Conservation (phyloP, 2,113 vertebrate species). For the Thunnus thynnus region DNA sequence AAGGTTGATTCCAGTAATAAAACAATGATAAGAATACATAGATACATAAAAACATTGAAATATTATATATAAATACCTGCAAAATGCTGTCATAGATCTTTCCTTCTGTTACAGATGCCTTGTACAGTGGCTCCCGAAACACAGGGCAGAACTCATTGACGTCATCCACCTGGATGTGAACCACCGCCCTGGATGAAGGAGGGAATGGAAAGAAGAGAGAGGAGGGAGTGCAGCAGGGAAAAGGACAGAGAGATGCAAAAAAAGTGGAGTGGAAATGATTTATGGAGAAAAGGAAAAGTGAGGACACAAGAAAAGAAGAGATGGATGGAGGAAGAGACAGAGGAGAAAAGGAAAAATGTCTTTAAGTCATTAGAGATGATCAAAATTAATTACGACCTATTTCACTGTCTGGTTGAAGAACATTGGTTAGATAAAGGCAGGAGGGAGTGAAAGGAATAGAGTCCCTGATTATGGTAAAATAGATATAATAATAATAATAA, state of each 20-base stretch:
- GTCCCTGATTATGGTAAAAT: too few relatives aligned
- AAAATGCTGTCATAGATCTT: conserved; percentile 97
- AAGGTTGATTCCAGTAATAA: not conserved
- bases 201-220: not conserved
- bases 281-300: not conserved
- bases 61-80: conserved; percentile 76
- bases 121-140: conserved; percentile 93
- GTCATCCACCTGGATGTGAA: conserved; percentile 98
- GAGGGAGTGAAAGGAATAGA: not conserved
- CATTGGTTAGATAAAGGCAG: not conserved
- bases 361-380: conserved; percentile 40
- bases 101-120: conserved; percentile 91
- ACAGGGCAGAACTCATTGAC: conserved; percentile 94
- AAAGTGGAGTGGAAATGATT: conserved; percentile 27
- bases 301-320: conserved; percentile 6
- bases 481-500: too few relatives aligned
- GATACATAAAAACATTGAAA: not conserved
- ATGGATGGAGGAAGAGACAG: conserved; percentile 7
- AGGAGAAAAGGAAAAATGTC: conserved; percentile 8
- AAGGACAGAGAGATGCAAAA: not conserved
- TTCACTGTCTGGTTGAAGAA: not conserved
- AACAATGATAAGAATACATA: not conserved
- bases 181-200: conserved; percentile 89
- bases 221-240: not conserved
- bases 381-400: conserved; percentile 29